A percentile compares a stretch with the other conserved stretches of the same genome.
These are phyloP conservation scores for Hippocampus abdominalis DNA, from an alignment of 2,113 vertebrate genomes.

Conservation along the genomic window DNA sequence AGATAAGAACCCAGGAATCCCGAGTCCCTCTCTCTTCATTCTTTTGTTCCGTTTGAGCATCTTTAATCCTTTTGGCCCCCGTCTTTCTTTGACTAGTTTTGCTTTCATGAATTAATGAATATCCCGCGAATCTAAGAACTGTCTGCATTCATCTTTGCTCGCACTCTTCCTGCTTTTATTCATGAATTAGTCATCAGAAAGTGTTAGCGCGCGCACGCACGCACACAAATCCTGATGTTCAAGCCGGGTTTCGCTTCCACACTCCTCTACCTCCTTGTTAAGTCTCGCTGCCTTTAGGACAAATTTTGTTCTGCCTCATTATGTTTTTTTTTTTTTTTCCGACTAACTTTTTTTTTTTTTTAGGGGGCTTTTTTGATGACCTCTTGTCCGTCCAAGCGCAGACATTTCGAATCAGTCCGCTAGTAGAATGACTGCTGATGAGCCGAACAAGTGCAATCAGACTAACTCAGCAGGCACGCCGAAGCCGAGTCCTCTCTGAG, in stretches of 20 bases:
- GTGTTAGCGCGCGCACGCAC: slow-evolving; percentile 16
- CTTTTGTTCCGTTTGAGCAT: slow-evolving; percentile 47
- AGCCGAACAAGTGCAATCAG: slow-evolving; percentile 53
- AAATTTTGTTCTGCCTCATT: slow-evolving; percentile 36
- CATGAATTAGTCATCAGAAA: slow-evolving; percentile 66
- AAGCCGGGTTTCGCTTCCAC: slow-evolving; percentile 14
- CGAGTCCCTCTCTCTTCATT: slow-evolving; percentile 37
- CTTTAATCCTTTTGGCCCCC: slow-evolving; percentile 36
- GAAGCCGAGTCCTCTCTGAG: slow-evolving; percentile 10
- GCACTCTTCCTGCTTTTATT: slow-evolving; percentile 53
- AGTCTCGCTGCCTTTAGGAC: slow-evolving; percentile 30
- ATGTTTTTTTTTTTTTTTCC: slow-evolving; percentile 1
- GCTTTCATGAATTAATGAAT: slow-evolving; percentile 70
- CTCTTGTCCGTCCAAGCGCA: background rate
- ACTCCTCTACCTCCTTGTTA: slow-evolving; percentile 18
- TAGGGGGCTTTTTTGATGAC: background rate
- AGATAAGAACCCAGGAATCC: slow-evolving; percentile 44
- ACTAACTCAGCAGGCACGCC: slow-evolving; percentile 33
- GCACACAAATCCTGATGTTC: slow-evolving; percentile 38
- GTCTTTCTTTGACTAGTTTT: slow-evolving; percentile 53
- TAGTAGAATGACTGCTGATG: slow-evolving; percentile 59
- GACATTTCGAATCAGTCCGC: slow-evolving; percentile 70
- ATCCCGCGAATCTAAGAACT: slow-evolving; percentile 54
- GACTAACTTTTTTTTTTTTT: background rate
- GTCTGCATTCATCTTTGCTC: slow-evolving; percentile 50